Conservation (phyloP, 2,113 vertebrate species). For the Epinephelus fuscoguttatus region DNA sequence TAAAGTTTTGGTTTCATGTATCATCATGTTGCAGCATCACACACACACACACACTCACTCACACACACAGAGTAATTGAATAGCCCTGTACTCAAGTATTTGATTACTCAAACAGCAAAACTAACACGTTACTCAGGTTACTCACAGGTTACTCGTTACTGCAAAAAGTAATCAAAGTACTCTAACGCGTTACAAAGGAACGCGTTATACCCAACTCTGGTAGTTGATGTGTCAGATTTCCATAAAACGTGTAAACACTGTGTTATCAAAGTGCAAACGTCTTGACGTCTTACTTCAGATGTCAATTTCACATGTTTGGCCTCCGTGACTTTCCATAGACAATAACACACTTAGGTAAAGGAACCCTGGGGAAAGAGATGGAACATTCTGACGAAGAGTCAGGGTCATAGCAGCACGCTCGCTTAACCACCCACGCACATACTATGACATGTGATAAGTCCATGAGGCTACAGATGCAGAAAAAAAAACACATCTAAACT, state of each 20-base stretch:
- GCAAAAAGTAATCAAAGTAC: no score
- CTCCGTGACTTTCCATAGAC: background rate
- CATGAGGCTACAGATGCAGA: background rate
- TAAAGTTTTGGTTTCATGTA: no score
- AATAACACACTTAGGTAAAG: slow-evolving; percentile 8
- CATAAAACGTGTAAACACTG: no score
- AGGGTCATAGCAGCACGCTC: slow-evolving; percentile 53
- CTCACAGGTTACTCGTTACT: no score
- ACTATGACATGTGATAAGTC: background rate
- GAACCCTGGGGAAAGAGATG: slow-evolving; percentile 43
- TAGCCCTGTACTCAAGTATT: no score
- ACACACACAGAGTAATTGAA: no score
- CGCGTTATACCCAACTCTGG: no score
- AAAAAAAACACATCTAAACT: background rate
- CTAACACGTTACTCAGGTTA: no score
- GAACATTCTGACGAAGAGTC: slow-evolving; percentile 60
- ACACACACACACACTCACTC: no score
- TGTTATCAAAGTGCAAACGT: background rate
- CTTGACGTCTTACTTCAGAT: background rate
- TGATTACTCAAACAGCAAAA: no score
- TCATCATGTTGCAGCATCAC: no score
- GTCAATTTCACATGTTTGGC: background rate
- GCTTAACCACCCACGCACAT: slow-evolving; percentile 24
- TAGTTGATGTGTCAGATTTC: background rate
- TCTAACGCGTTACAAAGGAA: no score